Conservation (phyloP, 1,140 invertebrate species). For the Meloidogyne exigua region DNA sequence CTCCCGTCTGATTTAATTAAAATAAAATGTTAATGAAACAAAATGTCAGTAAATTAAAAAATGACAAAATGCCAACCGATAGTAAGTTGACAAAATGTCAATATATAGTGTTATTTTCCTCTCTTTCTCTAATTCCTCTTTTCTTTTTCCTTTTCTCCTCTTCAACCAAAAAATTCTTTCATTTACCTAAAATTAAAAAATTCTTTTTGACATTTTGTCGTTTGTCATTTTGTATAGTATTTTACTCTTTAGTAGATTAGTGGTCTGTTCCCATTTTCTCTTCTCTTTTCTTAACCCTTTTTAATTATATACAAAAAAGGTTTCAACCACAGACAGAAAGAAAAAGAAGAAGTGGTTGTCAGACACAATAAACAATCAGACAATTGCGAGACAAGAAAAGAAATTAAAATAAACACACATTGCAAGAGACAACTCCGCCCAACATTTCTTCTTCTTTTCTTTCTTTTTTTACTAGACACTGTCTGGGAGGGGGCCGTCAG, state of each 20-base stretch:
- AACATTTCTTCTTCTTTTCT: neutral
- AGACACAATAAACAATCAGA: neutral
- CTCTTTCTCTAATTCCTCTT: too few relatives aligned
- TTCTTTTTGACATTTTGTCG: neutral
- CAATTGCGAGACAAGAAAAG: neutral
- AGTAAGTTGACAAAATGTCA: neutral
- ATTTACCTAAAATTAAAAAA: neutral
- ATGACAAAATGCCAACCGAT: neutral
- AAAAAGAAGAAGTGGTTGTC: neutral
- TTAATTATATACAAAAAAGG: neutral
- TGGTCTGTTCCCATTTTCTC: neutral
- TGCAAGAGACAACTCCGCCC: neutral
- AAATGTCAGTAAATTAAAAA: too few relatives aligned
- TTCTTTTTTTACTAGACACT: neutral
- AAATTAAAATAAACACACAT: neutral
- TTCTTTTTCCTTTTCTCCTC: neutral
- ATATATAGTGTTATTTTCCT: too few relatives aligned
- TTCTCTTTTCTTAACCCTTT: neutral
- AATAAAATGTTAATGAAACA: too few relatives aligned
- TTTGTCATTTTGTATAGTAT: neutral
- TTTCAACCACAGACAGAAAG: neutral
- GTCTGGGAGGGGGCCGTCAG: neutral
- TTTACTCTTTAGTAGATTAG: neutral
- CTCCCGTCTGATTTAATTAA: neutral
- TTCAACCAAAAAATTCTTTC: neutral